Evolutionary conservation across 1,140 invertebrate genomes (phyloP).

Genomic region (Panagrolaimus sp.): DNA sequence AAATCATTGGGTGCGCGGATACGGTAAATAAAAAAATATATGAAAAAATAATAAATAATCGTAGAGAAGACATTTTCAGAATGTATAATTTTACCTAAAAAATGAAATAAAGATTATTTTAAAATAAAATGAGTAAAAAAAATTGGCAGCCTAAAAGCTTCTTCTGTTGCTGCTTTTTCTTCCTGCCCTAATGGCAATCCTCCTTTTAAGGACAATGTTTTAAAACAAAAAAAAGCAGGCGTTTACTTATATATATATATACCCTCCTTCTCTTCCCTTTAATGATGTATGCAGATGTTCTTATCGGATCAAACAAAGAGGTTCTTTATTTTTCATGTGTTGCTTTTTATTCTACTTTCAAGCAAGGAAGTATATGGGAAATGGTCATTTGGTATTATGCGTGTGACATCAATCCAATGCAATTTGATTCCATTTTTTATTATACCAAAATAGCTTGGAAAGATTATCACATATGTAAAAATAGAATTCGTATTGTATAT

Average conservation of each 20-base stretch:
- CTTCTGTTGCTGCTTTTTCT: too few relatives aligned
- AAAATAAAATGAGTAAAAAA: too few relatives aligned
- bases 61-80: not conserved
- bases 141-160: too few relatives aligned
- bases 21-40: too few relatives aligned
- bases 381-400: slow-evolving; percentile 11
- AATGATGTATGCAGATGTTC: slow-evolving; percentile 11
- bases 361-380: not conserved
- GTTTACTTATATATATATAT: not conserved
- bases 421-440: slow-evolving; percentile 7
- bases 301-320: slow-evolving; percentile 3
- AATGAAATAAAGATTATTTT: too few relatives aligned
- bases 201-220: too few relatives aligned
- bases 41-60: not conserved
- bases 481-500: too few relatives aligned
- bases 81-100: not conserved
- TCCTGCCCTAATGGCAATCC: too few relatives aligned
- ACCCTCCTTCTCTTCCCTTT: not conserved
- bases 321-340: too few relatives aligned
- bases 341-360: not conserved
- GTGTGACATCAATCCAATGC: not conserved
- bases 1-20: not conserved
- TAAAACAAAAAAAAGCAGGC: not conserved
- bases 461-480: not conserved
- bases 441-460: slow-evolving; percentile 3